Evolutionary conservation across 1,140 invertebrate genomes (phyloP).

Genomic region (Penaeus chinensis): DNA sequence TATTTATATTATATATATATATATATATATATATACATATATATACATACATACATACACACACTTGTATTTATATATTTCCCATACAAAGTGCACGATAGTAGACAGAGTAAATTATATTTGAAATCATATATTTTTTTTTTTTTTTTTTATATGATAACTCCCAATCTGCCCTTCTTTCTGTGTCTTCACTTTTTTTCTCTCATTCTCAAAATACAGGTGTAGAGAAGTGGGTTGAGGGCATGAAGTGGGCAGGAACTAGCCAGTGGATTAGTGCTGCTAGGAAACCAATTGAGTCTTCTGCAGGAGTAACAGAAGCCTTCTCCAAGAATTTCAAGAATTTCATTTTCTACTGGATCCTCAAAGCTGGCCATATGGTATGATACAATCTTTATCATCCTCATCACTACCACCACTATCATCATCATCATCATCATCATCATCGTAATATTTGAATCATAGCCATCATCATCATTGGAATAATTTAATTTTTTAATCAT

Average conservation of each 20-base stretch:
- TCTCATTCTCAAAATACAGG: not conserved
- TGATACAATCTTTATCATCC: not conserved
- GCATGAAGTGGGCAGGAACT: conserved; percentile 47
- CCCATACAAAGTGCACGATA: not conserved
- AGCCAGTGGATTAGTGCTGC: conserved; percentile 30
- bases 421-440: not conserved
- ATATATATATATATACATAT: not conserved
- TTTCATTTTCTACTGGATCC: conserved; percentile 51
- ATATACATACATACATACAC: conserved; percentile 11
- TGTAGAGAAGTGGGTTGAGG: conserved; percentile 53
- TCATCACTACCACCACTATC: not conserved
- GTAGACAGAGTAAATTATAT: not conserved
- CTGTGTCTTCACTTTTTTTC: not conserved
- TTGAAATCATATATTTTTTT: not conserved
- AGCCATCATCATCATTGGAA: too few species aligned
- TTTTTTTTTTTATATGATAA: not conserved
- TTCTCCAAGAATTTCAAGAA: conserved; percentile 51
- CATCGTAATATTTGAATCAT: too few species aligned
- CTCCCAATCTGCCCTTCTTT: not conserved
- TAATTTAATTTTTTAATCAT: too few species aligned
- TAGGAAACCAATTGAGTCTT: conserved; percentile 33
- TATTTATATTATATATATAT: not conserved
- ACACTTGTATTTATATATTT: not conserved
- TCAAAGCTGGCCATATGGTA: conserved; percentile 53
- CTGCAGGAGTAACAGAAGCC: conserved; percentile 26